Base-by-base conservation (phyloP, 2,888 invertebrate species). In the Aelia acuminata region DNA sequence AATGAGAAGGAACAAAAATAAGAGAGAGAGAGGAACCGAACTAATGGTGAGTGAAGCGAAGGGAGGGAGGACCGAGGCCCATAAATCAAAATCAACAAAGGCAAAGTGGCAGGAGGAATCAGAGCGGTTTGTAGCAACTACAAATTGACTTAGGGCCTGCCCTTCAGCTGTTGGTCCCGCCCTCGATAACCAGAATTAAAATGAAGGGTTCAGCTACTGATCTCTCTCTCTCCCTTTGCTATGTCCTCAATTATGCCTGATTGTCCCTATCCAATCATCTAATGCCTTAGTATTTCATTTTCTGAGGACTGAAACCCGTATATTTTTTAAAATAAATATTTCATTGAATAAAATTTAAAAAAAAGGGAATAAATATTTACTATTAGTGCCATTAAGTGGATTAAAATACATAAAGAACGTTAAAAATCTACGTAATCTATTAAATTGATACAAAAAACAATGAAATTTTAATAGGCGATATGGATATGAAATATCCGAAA, bases 71-170 rank as follows among this genome's bases (percentile, higher is more conserved):
- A 3, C 10, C n/a, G 1, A 3, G 39, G 22, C 22, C 70, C 75
- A 75, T 75, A 75, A 75, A 75, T 75, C 75, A 75, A 75, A 75
- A 75, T 75, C 43, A 75, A 75, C 75, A 75, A 75, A 22, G 20
- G 22, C 75, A 22, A 75, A 43, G 75, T 39, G 75, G 39, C 39
- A 75, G 22, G 1, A 75, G 22, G 39, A 75, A 75, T 43, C 75
- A 35, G 35, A 35, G 75, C 75, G 39, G 11, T 39, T 22, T 15
- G 75, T 22, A 75, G 75, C 39, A 31, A 63, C 63, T 63, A 63
- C 63, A 75, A 75, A 75, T 75, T 75, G 39, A 75, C 75, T 75
- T 75, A 75, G 75, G 39, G 75, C 43, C 75, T 22, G 39, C 75
- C 75, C 75, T 75, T 43, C 35, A 75, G 22, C 35, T 35, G 70